Evolutionary conservation across 92 coral and sea anemone genomes (phyloP).

Genomic region (Heteractis magnifica): DNA sequence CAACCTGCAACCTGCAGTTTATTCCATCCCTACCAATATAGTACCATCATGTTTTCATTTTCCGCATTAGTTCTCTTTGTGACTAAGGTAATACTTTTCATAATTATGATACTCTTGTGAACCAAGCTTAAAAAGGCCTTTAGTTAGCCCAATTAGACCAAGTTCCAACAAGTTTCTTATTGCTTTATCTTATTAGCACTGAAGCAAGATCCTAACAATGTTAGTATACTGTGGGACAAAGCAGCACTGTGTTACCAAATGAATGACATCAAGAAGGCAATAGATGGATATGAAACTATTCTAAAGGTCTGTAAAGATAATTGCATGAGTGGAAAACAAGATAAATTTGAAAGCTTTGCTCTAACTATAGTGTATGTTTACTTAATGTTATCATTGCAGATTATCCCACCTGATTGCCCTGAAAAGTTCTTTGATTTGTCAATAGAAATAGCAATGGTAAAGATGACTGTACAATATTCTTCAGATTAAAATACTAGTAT

Average conservation of each 20-base stretch:
- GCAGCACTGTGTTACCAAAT: conserved; percentile 87
- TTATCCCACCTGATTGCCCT: conserved; percentile 64
- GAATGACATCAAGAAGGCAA: conserved; percentile 80
- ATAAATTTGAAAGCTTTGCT: background rate
- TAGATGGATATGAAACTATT: conserved; percentile 74
- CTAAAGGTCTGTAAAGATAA: conserved; percentile 35
- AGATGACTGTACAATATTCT: background rate
- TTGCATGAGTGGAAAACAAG: background rate
- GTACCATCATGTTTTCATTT: too few relatives aligned
- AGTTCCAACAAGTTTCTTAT: background rate
- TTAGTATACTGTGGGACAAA: conserved; percentile 75
- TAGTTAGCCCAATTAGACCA: too few relatives aligned
- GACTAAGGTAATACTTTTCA: too few relatives aligned
- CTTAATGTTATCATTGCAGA: conserved; percentile 30
- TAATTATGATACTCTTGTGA: too few relatives aligned
- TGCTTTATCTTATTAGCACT: conserved; percentile 51
- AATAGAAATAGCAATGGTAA: conserved; percentile 81
- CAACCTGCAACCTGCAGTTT: too few relatives aligned
- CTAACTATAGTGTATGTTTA: background rate
- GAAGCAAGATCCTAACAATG: conserved; percentile 75
- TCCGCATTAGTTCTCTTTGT: too few relatives aligned
- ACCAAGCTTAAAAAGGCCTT: too few relatives aligned
- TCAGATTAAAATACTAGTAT: background rate
- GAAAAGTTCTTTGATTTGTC: conserved; percentile 79
- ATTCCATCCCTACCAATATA: too few relatives aligned